These are phyloP conservation scores for Cydia fagiglandana DNA, from an alignment of 1,140 invertebrate genomes.

Conservation along the genomic window DNA sequence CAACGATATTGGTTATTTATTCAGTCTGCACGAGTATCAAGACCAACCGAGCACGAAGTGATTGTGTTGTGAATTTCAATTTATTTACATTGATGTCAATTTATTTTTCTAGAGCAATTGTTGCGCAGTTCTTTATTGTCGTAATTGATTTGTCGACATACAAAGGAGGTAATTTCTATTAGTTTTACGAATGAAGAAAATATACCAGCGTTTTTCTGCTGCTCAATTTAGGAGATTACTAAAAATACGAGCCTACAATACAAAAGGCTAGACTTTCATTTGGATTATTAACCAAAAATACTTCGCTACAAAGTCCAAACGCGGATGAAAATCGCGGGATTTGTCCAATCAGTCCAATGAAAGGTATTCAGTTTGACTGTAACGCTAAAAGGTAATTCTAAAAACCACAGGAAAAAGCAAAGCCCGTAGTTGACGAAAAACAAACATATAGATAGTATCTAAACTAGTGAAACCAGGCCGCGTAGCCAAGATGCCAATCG, in stretches of 20 bases:
- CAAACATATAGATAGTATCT: slow-evolving; percentile 15
- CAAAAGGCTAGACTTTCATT: background rate
- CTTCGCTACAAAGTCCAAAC: background rate
- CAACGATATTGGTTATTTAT: no score
- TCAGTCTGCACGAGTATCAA: background rate
- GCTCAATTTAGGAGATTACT: background rate
- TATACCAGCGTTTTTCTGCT: background rate
- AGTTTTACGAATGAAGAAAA: background rate
- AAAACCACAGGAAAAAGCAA: slow-evolving; percentile 23
- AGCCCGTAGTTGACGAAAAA: slow-evolving; percentile 13
- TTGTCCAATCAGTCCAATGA: background rate
- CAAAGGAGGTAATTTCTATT: background rate
- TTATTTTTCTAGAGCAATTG: slow-evolving; percentile 10
- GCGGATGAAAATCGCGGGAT: background rate
- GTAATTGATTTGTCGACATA: background rate
- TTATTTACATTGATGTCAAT: slow-evolving; percentile 10
- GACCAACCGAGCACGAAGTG: background rate
- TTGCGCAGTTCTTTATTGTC: background rate
- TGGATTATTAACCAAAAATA: background rate
- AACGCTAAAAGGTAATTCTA: slow-evolving; percentile 14
- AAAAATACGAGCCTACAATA: background rate
- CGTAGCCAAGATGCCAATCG: no score
- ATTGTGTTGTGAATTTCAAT: slow-evolving; percentile 1
- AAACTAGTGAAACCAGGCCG: slow-evolving; percentile 27
- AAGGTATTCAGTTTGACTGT: slow-evolving; percentile 11